Conservation (phyloP, 2,888 invertebrate species). For the Platypus cylindrus region DNA sequence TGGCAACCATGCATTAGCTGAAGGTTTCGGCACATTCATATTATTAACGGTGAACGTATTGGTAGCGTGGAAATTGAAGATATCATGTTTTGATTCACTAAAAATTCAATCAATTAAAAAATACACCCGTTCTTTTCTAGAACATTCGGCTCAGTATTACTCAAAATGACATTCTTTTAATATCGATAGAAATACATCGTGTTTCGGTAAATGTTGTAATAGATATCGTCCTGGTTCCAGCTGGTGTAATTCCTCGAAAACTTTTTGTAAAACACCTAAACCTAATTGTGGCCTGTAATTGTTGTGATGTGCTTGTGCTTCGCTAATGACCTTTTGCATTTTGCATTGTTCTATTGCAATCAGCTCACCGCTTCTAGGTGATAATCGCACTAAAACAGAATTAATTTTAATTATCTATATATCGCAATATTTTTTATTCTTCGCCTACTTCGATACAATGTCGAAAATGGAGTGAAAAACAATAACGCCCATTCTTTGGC, state of each 20-base stretch:
- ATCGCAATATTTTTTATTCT: constrained; percentile 1
- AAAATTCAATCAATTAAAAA: no score
- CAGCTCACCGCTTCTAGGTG: constrained; percentile 20
- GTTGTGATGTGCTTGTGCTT: constrained; percentile 24
- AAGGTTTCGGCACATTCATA: not conserved
- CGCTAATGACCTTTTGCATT: constrained; percentile 24
- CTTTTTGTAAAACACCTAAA: constrained; percentile 24
- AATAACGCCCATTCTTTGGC: constrained; percentile 27
- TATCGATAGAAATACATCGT: constrained; percentile 24
- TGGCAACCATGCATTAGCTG: constrained; percentile 17
- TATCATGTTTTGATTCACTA: no score
- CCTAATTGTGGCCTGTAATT: constrained; percentile 24
- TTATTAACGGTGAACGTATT: no score
- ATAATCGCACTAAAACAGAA: constrained; percentile 23
- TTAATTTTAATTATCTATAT: constrained; percentile 2
- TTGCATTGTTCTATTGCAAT: constrained; percentile 25
- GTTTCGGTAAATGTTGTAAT: constrained; percentile 25
- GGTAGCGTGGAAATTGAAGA: no score
- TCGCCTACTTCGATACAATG: constrained; percentile 26
- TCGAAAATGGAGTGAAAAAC: constrained; percentile 28
- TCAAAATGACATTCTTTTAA: constrained; percentile 16
- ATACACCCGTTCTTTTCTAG: not conserved
- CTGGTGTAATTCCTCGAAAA: constrained; percentile 20
- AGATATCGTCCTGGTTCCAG: constrained; percentile 26
- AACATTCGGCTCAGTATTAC: constrained; percentile 9